Base-by-base conservation (phyloP, 1,140 invertebrate species). In the Tribolium madens region DNA sequence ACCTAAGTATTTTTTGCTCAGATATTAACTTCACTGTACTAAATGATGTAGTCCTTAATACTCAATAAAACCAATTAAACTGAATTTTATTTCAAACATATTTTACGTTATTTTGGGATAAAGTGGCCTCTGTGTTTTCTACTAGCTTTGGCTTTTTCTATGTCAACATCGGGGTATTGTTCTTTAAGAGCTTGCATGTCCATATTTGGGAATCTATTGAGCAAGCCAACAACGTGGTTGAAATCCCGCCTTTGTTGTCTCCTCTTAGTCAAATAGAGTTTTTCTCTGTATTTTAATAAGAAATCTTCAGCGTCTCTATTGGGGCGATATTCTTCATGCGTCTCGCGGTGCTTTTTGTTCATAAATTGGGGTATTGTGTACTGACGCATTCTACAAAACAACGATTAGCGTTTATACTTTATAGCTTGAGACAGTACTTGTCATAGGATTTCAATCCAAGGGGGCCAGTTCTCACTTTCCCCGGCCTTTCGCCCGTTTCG, bases 181-280 rank as follows among this genome's bases (percentile, higher is more conserved):
- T 90, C 86, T 85, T 93, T 90, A 9, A 97, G 76, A 60, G 90
- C 87, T 76, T 93, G 90, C 82, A 92, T 83, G 84, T 95, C 92
- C 82, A 95, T 85, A 83, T 96, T 88, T 7, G 94, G 94, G 85
- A 93, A 96, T 64, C 90, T 86, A 76, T 91, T 92, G 7, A 96
- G 79, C 15, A 96, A 84, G 33, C 88, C 85, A 83, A 90, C 88
- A 0, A 94, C 93, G 84, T 91, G 89, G 78, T 90, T 91, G 36
- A 84, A 88, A 46, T 91, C 85, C 68, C 90, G 88, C 69, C 88
- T 91, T 73, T 84, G 86, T 18, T 85, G 84, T 85, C 84, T 91
- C 33, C 88, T 88, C 80, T 90, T 89, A 36, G 86, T 82, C 75
- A 89, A 87, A 82, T 88, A 88, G 13, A 89, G 48, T 82, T 93